phyloP scores from a whole-genome alignment of 1,140 invertebrate species.

The Drosophila mayri region DNA sequence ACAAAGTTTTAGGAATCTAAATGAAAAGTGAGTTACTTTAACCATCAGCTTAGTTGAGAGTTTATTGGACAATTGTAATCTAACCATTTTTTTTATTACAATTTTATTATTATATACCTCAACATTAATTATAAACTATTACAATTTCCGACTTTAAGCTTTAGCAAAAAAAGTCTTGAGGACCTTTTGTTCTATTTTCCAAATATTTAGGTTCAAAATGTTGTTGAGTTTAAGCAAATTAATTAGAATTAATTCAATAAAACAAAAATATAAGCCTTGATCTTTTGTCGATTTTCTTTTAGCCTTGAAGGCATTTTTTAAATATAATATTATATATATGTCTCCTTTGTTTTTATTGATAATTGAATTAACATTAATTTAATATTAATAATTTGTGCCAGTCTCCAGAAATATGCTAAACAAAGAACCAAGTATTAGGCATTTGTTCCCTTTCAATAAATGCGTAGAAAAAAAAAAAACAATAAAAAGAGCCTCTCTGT shows the following conservation, averaged over 20 bases:
- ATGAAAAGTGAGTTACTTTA: not conserved
- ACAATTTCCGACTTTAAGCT: too few relatives aligned
- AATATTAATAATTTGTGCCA: not conserved
- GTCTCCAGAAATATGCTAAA: not conserved
- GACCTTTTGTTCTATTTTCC: not conserved
- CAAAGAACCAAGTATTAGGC: not conserved
- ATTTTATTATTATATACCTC: not conserved
- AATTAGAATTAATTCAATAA: not conserved
- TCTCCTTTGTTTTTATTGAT: slow-evolving; percentile 1
- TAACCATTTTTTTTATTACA: not conserved
- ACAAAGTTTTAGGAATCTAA: too few relatives aligned
- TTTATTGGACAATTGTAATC: not conserved
- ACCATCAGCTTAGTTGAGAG: too few relatives aligned
- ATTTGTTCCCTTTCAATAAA: not conserved
- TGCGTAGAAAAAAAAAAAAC: not conserved
- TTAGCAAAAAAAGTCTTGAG: not conserved
- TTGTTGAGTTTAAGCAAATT: not conserved
- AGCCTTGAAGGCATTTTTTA: not conserved
- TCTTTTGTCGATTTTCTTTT: not conserved
- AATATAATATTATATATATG: not conserved
- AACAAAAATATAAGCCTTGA: not conserved
- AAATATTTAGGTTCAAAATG: not conserved
- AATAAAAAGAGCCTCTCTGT: too few relatives aligned
- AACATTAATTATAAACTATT: not conserved
- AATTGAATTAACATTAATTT: slow-evolving; percentile 19